Evolutionary conservation across 2,797 vertebrate species (phyloP).

Genomic region (Chelonia mydas): DNA sequence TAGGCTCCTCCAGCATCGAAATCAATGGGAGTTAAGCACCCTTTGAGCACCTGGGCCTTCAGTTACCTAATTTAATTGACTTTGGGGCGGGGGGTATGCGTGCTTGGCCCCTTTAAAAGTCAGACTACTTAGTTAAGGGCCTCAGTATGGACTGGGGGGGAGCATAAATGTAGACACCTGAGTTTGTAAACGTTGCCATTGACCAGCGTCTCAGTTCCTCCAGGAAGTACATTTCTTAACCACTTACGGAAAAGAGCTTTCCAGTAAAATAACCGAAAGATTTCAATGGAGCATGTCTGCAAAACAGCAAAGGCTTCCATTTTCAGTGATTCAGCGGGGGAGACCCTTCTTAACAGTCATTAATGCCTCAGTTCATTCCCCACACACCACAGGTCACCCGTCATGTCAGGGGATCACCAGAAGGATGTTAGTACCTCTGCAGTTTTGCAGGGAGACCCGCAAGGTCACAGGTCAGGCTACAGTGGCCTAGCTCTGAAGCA

Average conservation of each 20-base stretch:
- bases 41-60: neutral
- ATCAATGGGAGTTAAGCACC: no score
- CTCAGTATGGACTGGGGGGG: no score
- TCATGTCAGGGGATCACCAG: rapidly evolving
- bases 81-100: neutral
- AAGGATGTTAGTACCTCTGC: rapidly evolving
- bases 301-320: neutral
- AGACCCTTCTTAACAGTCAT: conserved; percentile 22
- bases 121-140: neutral
- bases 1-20: no score
- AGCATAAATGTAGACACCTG: neutral
- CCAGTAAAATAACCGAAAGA: neutral
- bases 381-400: neutral
- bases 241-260: neutral
- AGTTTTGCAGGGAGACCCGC: neutral
- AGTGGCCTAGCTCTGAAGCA: neutral
- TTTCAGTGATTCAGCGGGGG: rapidly evolving
- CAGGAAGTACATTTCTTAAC: neutral
- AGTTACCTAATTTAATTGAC: neutral
- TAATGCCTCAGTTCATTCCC: neutral
- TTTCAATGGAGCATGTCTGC: neutral
- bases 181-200: neutral
- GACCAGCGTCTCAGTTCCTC: neutral
- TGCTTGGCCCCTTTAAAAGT: neutral
- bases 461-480: neutral